Evolutionary conservation across 2,797 vertebrate genomes (phyloP).

Genomic region (Microhierax caerulescens): DNA sequence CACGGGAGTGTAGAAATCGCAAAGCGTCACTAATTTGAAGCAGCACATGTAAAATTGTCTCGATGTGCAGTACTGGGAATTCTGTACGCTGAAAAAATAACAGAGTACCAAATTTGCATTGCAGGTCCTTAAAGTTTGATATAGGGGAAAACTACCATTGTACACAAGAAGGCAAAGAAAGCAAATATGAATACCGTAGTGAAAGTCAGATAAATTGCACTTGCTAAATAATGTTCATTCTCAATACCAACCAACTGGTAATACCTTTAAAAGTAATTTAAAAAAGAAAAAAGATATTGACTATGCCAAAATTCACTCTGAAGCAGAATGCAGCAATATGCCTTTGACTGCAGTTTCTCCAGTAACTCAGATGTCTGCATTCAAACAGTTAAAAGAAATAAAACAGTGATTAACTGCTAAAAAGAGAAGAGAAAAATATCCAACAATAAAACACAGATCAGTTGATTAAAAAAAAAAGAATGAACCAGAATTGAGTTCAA

Average conservation of each 20-base stretch:
- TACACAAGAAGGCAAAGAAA: not conserved
- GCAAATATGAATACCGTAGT: rapidly evolving
- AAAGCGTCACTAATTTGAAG: constrained; percentile 74
- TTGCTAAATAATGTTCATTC: not conserved
- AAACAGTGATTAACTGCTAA: not conserved
- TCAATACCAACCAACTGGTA: not conserved
- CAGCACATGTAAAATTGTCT: constrained; percentile 70
- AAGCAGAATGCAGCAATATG: not conserved
- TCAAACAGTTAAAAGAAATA: not conserved
- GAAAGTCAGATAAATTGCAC: not conserved
- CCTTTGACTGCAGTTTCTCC: not conserved
- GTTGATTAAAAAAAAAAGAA: not conserved
- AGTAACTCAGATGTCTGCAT: not conserved
- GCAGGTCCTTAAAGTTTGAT: not conserved
- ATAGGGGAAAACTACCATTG: rapidly evolving
- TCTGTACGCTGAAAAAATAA: constrained; percentile 64
- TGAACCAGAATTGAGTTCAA: not conserved
- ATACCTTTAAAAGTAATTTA: not conserved
- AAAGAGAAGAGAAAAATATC: not conserved
- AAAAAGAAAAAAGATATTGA: not conserved
- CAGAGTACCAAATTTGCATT: not conserved
- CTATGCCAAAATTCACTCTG: not conserved
- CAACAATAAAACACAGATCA: not conserved
- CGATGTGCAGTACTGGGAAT: constrained; percentile 74
- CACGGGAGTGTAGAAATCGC: constrained; percentile 73